These are phyloP conservation scores for Vannuccia rotundouncinata DNA, from an alignment of 2,888 invertebrate species.

Conservation along the genomic window DNA sequence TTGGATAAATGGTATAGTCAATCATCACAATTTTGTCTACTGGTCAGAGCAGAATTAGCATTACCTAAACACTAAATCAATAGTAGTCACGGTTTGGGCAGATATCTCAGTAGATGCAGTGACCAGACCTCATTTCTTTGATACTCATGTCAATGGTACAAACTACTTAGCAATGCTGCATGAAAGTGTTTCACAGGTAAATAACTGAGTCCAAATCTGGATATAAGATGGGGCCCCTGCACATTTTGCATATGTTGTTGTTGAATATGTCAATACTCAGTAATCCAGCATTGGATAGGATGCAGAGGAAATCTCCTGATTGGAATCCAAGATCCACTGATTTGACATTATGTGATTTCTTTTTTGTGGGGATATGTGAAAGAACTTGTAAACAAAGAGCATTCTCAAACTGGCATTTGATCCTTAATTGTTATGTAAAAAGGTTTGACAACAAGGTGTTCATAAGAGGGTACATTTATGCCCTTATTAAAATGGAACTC, in stretches of 20 bases:
- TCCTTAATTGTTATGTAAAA: background rate
- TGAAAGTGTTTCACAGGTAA: slow-evolving; percentile 10
- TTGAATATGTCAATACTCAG: slow-evolving; percentile 22
- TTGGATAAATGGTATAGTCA: slow-evolving; percentile 1
- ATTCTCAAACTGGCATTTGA: background rate
- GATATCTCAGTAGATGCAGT: slow-evolving; percentile 25
- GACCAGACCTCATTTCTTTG: slow-evolving; percentile 15
- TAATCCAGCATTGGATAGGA: background rate
- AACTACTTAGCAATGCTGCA: slow-evolving; percentile 14
- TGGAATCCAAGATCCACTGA: background rate
- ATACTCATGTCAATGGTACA: slow-evolving; percentile 23
- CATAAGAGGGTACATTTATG: background rate
- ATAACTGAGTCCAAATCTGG: background rate
- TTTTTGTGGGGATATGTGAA: background rate
- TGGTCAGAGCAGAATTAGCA: slow-evolving; percentile 28
- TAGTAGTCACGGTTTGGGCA: slow-evolving; percentile 6
- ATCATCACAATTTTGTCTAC: slow-evolving; percentile 25
- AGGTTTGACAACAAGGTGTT: background rate
- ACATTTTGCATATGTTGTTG: slow-evolving; percentile 10
- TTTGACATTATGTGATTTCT: background rate
- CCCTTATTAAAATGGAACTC: too few species aligned
- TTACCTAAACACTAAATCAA: background rate
- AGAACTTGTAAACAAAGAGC: background rate
- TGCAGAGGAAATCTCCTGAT: background rate
- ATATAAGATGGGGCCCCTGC: background rate